phyloP scores from a whole-genome alignment of 2,888 invertebrate species.

The Cosmia trapezina region DNA sequence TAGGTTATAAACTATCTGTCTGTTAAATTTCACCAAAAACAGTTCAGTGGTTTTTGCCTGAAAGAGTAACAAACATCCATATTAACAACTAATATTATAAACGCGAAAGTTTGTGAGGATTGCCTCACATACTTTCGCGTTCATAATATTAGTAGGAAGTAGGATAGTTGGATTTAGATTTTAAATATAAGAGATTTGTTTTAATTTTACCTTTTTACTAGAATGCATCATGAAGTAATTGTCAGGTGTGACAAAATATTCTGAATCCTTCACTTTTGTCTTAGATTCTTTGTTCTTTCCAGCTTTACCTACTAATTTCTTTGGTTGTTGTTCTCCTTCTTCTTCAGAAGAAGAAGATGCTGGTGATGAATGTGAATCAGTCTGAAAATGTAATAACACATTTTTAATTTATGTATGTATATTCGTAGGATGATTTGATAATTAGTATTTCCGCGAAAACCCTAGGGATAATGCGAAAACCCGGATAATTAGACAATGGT shows the following conservation, averaged over 20 bases:
- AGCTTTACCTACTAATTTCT: constrained; percentile 72
- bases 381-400: constrained; percentile 52
- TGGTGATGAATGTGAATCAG: constrained; percentile 67
- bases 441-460: too few relatives aligned
- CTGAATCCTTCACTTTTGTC: constrained; percentile 81
- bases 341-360: constrained; percentile 69
- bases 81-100: too few relatives aligned
- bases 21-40: too few relatives aligned
- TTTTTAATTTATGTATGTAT: neutral
- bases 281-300: constrained; percentile 69
- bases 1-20: too few relatives aligned
- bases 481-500: too few relatives aligned
- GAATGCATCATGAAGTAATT: constrained; percentile 92
- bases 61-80: too few relatives aligned
- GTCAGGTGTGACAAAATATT: constrained; percentile 92
- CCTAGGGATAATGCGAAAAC: too few relatives aligned
- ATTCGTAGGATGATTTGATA: too few relatives aligned
- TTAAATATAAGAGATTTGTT: neutral
- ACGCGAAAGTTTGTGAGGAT: too few relatives aligned
- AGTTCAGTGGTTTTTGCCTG: too few relatives aligned
- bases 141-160: too few relatives aligned
- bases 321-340: constrained; percentile 64
- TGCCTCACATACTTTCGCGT: too few relatives aligned
- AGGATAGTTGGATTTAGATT: neutral
- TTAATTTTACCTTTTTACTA: constrained; percentile 86